A percentile compares a stretch with the other conserved stretches of the same genome.
phyloP scores from a whole-genome alignment of 2,888 invertebrate species.

The Laspeyria flexula region DNA sequence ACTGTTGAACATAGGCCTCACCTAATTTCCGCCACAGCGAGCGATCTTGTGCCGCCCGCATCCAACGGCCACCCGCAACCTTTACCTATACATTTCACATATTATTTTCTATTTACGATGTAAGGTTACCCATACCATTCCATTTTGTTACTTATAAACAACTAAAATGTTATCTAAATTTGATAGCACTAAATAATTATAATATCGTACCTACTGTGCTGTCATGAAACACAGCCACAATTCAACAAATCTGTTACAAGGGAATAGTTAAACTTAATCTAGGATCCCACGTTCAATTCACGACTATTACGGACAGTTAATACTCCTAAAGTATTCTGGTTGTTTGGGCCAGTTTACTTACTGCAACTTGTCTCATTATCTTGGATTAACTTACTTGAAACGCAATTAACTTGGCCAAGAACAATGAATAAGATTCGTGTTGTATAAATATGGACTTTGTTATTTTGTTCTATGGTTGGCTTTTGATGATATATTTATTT shows the following conservation, averaged over 20 bases:
- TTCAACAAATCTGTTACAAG: conserved; percentile 21
- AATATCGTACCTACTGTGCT: background rate
- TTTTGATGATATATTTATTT: no score
- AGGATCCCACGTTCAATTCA: conserved; percentile 29
- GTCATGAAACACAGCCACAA: conserved; percentile 10
- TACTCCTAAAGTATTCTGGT: conserved; percentile 40
- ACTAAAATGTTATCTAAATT: no score
- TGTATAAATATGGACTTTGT: conserved; percentile 33
- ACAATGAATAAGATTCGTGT: conserved; percentile 37
- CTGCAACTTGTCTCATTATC: conserved; percentile 64
- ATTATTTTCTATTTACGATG: no score
- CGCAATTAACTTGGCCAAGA: conserved; percentile 56
- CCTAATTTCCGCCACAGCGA: no score
- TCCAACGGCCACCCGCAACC: no score
- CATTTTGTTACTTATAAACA: no score
- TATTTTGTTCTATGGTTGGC: conserved; percentile 5
- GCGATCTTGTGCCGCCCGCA: no score
- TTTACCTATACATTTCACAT: no score
- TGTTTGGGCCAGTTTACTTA: conserved; percentile 44
- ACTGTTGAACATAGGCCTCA: no score
- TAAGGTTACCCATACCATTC: no score
- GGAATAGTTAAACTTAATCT: conserved; percentile 25
- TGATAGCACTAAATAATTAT: no score
- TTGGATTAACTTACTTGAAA: conserved; percentile 57
- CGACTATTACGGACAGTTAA: conserved; percentile 34